Evolutionary conservation across 2,113 vertebrate genomes (phyloP).

Genomic region (Pluvialis apricaria): DNA sequence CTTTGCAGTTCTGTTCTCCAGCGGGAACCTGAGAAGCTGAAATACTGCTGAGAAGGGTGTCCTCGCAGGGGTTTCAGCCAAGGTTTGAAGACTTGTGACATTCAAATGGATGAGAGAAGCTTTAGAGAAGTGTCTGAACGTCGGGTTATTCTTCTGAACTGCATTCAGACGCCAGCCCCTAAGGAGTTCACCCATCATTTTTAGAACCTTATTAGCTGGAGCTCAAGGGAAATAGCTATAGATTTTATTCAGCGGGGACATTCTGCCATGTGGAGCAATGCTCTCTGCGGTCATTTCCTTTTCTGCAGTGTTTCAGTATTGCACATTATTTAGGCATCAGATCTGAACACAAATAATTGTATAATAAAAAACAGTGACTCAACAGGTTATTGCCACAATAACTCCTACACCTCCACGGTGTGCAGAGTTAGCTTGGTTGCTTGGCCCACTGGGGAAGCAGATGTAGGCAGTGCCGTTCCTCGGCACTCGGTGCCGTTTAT

Average conservation of each 20-base stretch:
- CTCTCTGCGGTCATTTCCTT: conserved; percentile 10
- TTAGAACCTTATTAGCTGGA: conserved; percentile 3
- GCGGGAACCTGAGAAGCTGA: not conserved
- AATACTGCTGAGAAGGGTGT: not conserved
- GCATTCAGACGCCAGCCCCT: not conserved
- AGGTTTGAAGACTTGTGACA: not conserved
- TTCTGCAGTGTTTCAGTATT: not conserved
- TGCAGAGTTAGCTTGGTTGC: not conserved
- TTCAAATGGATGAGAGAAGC: not conserved
- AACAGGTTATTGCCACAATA: conserved; percentile 50
- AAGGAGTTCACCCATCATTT: conserved; percentile 28
- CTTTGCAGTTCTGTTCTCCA: not conserved
- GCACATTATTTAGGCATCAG: conserved; percentile 25
- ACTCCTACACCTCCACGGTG: not conserved
- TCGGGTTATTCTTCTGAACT: not conserved
- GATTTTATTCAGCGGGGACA: conserved; percentile 34
- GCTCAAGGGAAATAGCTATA: conserved; percentile 28
- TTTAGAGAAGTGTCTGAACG: conserved; percentile 24
- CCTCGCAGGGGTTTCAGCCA: not conserved
- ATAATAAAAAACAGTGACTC: conserved; percentile 35
- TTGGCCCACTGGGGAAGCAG: not conserved
- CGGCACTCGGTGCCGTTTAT: not conserved
- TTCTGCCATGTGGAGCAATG: not conserved
- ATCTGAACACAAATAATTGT: conserved; percentile 37
- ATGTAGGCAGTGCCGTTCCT: not conserved